Base-by-base conservation (phyloP, 2,888 invertebrate species). In the Mesorhabditis sp. region DNA sequence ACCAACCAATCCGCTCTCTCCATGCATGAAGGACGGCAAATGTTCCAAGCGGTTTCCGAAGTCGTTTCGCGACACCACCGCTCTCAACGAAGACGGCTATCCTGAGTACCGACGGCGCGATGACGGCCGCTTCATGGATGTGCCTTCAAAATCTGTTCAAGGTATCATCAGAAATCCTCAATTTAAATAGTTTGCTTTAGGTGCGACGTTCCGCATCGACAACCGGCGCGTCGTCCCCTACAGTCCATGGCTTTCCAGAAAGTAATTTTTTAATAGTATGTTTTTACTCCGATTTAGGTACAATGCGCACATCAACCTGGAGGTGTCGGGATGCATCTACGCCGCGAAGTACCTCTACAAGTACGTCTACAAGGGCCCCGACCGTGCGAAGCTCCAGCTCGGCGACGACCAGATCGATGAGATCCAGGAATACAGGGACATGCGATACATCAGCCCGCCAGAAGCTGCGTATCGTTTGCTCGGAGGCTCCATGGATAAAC, bases 41-140 rank as follows among this genome's bases (percentile, higher is more conserved):
- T 88, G 87, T 77, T 74, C 81, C 0, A 88, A 88, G 76, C 75
- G 76, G 6, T 87, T 81, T 72, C 87, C 86, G n/a, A 83, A 84
- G 70, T 71, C 75, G 2, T 81, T 83, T 70, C 15, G 45, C 4
- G 70, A 75, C 6, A 28, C 28, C 28, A 28, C 28, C 28, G 28
- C 28, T 28, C 28, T 28, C 28, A 28, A 28, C 28, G 28, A 71
- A 4, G 83, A 86, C 72, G 85, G 85, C 15, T 87, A 86, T 76
- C 86, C 86, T 0, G 4, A 68, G 28, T 87, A 87, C 73, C 65
- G 82, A 13, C 71, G 86, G 66, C 74, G 72, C 74, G 79, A 70
- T 64, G 77, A 68, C 78, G 80, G 78, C 65, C 74, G 45, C n/a
- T 28, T 28, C 28, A 28, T 28, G 28, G 28, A 28, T 2, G 28